Evolutionary conservation across 2,113 vertebrate genomes (phyloP).

Genomic region (Lophotis ruficrista): DNA sequence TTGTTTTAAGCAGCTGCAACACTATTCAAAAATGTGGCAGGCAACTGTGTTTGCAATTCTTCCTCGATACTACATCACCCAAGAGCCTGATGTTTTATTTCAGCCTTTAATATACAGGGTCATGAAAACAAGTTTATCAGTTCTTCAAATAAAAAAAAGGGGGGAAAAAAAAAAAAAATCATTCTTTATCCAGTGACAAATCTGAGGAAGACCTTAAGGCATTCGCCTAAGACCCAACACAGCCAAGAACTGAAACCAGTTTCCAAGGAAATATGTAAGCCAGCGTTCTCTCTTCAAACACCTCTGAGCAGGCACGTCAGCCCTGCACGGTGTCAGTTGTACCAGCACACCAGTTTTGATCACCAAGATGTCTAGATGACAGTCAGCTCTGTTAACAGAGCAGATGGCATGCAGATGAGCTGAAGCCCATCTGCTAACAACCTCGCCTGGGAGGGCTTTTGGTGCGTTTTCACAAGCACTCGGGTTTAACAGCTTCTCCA

Average conservation of each 20-base stretch:
- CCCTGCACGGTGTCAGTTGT: neutral
- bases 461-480: neutral
- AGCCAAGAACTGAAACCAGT: accelerated
- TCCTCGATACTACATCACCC: accelerated
- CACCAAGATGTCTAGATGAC: neutral
- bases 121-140: accelerated
- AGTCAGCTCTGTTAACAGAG: constrained; percentile 14
- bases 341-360: neutral
- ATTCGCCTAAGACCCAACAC: accelerated
- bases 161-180: neutral
- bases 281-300: neutral
- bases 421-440: constrained; percentile 36
- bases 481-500: neutral
- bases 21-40: accelerated
- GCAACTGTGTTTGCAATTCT: neutral
- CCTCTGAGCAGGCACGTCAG: neutral
- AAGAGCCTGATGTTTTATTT: neutral
- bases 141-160: neutral
- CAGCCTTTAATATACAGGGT: neutral
- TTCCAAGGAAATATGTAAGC: neutral
- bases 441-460: neutral
- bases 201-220: neutral
- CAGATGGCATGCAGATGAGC: constrained; percentile 45
- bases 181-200: accelerated
- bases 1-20: neutral